These are phyloP conservation scores for Noctilio leporinus DNA, from an alignment of 2,113 vertebrate species.

Conservation along the genomic window DNA sequence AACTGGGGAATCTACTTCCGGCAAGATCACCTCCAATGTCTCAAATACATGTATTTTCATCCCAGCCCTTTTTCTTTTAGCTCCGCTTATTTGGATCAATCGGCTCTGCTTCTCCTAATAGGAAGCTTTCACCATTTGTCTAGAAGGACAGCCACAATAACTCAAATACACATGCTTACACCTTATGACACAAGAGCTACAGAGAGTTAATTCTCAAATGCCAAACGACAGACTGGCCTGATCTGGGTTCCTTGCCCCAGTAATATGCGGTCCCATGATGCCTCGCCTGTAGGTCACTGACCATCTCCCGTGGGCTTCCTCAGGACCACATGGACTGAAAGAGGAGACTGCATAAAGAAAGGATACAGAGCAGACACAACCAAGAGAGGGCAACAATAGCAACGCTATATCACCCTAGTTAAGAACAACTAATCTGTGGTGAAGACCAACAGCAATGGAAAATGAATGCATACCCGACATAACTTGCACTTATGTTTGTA, in stretches of 20 bases:
- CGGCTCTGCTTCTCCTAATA: neutral
- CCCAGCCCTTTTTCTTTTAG: neutral
- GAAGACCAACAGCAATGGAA: neutral
- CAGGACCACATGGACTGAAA: accelerated
- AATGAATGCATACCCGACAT: accelerated
- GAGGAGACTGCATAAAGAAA: neutral
- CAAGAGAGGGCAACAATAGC: no score
- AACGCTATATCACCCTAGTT: accelerated
- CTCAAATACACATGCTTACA: neutral
- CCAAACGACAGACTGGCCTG: neutral
- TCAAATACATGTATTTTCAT: neutral
- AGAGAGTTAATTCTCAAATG: neutral
- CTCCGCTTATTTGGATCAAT: neutral
- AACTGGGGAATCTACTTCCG: neutral
- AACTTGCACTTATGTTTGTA: neutral
- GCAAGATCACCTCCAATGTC: neutral
- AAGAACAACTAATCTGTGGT: neutral
- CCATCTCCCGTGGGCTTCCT: accelerated
- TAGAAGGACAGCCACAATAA: neutral
- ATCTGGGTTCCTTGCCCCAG: accelerated
- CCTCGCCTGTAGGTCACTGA: neutral
- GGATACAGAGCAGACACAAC: neutral
- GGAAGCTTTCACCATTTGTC: neutral
- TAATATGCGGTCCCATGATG: no score
- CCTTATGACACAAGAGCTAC: neutral